Evolutionary conservation across 2,113 vertebrate species (phyloP).

Genomic region (Sclerurus mexicanus): DNA sequence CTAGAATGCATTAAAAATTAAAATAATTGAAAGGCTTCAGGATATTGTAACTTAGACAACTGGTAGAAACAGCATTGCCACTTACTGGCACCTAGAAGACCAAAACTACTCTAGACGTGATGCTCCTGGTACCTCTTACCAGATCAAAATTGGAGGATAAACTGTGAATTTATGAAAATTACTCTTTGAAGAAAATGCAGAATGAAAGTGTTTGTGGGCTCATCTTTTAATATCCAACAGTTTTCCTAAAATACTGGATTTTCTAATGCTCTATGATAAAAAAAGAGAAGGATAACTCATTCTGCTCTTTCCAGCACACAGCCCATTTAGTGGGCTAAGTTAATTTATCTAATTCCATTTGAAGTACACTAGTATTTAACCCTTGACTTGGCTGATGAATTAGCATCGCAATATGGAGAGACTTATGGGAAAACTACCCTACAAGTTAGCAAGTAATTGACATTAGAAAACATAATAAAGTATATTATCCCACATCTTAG

Average conservation of each 20-base stretch:
- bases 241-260: neutral
- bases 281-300: neutral
- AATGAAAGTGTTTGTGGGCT: neutral
- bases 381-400: neutral
- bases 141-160: neutral
- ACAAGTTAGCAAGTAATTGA: neutral
- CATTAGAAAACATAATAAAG: neutral
- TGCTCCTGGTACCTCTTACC: neutral
- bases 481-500: neutral
- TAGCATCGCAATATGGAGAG: neutral
- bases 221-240: neutral
- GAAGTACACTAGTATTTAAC: neutral
- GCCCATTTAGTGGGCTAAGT: neutral
- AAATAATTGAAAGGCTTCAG: constrained; percentile 41
- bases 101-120: neutral
- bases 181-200: neutral
- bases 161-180: neutral
- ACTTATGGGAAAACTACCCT: neutral
- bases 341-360: constrained; percentile 19
- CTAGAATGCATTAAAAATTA: constrained; percentile 38
- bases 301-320: neutral
- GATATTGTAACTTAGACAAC: neutral
- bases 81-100: neutral
- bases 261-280: neutral
- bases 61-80: neutral